Percentiles rank a stretch among this genome's conserved stretches.
These are phyloP conservation scores for Catalaphyllia jardinei DNA, from an alignment of 64 coral and sea anemone species.

Conservation along the genomic window DNA sequence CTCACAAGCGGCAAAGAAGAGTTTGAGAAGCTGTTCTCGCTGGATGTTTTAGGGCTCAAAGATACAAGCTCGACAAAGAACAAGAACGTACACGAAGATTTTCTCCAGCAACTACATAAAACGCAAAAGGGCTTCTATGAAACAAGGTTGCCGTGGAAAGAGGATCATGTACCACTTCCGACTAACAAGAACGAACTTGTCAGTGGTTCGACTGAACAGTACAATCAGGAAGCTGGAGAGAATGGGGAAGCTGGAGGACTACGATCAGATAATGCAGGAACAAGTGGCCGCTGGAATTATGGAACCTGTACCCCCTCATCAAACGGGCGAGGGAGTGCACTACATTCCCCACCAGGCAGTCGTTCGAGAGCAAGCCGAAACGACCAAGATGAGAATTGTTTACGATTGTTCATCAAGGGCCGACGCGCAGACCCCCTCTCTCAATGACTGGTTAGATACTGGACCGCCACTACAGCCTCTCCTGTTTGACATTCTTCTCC, in stretches of 20 bases:
- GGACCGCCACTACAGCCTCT: conserved; percentile 63
- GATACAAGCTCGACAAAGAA: not conserved
- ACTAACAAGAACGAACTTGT: conserved; percentile 23
- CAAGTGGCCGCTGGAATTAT: conserved; percentile 21
- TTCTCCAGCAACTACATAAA: conserved; percentile 20
- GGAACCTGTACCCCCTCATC: conserved; percentile 8
- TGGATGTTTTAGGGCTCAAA: conserved; percentile 29
- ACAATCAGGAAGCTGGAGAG: too few species aligned
- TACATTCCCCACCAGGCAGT: conserved; percentile 54
- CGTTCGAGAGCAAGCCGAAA: conserved; percentile 27
- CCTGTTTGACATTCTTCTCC: conserved; percentile 57
- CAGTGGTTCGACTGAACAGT: conserved; percentile 28
- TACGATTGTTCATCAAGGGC: conserved; percentile 56
- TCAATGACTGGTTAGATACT: conserved; percentile 59
- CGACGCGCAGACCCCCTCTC: conserved; percentile 45
- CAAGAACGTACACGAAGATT: not conserved
- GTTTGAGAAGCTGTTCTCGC: conserved; percentile 72
- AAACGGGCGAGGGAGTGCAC: conserved; percentile 51
- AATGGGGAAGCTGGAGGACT: conserved; percentile 56
- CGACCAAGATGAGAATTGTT: conserved; percentile 46
- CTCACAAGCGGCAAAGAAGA: conserved; percentile 46
- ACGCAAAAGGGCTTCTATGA: conserved; percentile 22
- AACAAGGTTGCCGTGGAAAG: conserved; percentile 40
- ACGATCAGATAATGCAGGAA: conserved; percentile 44
- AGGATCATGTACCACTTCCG: conserved; percentile 37